These are phyloP conservation scores for Pristionchus maxplancki DNA, from an alignment of 2,888 invertebrate genomes.

Conservation along the genomic window DNA sequence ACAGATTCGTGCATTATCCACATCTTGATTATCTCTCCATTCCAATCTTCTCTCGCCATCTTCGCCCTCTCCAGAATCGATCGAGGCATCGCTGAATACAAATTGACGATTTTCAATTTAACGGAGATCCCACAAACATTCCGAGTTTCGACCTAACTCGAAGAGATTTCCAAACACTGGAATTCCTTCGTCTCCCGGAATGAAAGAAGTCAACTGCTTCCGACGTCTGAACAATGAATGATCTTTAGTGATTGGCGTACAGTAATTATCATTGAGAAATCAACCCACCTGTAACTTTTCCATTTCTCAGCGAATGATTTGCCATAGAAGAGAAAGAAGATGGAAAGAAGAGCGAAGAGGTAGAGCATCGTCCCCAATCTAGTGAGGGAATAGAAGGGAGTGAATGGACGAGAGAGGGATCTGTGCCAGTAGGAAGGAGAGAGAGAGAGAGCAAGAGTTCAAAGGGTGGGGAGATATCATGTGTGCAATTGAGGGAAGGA, in stretches of 20 bases:
- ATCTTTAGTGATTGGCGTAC: background rate
- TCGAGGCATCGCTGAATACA: background rate
- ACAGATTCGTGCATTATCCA: slow-evolving; percentile 8
- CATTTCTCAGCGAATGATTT: background rate
- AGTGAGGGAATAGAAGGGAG: background rate
- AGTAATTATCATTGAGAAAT: background rate
- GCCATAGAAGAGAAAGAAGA: background rate
- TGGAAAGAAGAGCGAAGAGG: background rate
- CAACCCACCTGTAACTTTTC: background rate
- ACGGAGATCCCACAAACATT: background rate
- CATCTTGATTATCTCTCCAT: background rate
- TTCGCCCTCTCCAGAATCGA: background rate
- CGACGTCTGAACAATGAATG: background rate
- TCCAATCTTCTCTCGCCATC: background rate
- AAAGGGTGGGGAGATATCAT: background rate
- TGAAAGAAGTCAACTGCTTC: background rate
- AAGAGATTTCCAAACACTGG: slow-evolving; percentile 14
- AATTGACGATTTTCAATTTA: background rate
- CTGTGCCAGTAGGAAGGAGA: background rate
- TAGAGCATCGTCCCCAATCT: background rate
- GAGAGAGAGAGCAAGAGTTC: background rate
- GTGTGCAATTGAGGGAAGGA: background rate
- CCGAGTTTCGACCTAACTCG: slow-evolving; percentile 11
- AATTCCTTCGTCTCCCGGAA: slow-evolving; percentile 46
- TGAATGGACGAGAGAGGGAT: background rate